Conservation (phyloP, 2,888 invertebrate genomes). For the Ischnura elegans region DNA sequence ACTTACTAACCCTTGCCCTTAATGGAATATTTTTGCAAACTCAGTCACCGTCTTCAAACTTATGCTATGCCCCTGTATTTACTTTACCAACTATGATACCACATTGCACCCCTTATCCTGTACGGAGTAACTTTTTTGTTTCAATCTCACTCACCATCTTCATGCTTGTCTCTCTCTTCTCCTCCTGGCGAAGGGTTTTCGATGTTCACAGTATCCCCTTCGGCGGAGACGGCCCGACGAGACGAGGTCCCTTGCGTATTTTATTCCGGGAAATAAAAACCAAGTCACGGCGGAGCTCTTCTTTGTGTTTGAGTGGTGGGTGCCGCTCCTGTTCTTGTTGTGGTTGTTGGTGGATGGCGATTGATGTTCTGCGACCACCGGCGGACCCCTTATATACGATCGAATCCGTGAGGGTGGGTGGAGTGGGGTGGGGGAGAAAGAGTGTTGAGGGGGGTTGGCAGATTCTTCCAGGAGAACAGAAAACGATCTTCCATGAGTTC, state of each 20-base stretch:
- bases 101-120: background rate
- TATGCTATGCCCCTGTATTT: no score
- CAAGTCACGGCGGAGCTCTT: background rate
- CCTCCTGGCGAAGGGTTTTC: background rate
- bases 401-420: conserved; percentile 44
- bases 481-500: conserved; percentile 35
- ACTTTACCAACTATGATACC: no score
- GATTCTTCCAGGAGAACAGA: conserved; percentile 35
- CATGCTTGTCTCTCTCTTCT: background rate
- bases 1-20: no score
- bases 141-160: conserved; percentile 36
- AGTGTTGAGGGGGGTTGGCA: no score
- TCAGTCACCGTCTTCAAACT: no score
- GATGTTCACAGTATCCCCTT: background rate
- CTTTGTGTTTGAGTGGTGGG: background rate
- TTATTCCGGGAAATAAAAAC: conserved; percentile 28
- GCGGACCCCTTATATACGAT: conserved; percentile 62
- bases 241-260: conserved; percentile 23
- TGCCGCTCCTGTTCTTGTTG: background rate
- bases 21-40: no score
- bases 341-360: background rate
- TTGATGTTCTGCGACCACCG: conserved; percentile 57
- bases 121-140: background rate
- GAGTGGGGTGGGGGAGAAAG: no score
- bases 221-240: background rate